Evolutionary conservation across 2,113 vertebrate genomes (phyloP).

Genomic region (Pithys albifrons): DNA sequence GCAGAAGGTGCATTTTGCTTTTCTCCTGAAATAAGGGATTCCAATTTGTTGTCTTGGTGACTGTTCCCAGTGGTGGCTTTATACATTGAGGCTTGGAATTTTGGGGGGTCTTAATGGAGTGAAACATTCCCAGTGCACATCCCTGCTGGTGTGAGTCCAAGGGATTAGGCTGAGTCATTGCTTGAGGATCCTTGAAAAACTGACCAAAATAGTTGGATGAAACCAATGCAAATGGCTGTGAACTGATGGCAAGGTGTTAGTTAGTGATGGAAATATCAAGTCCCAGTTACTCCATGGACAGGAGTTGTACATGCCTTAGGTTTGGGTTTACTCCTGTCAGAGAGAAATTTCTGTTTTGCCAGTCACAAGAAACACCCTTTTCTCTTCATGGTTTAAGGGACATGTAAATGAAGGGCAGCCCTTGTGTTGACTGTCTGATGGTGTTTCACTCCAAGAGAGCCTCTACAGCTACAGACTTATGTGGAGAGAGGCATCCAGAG

Average conservation of each 20-base stretch:
- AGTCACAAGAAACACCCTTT: background rate
- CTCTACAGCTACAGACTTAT: background rate
- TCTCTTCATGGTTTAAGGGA: background rate
- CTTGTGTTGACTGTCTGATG: fast-evolving
- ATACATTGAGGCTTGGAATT: background rate
- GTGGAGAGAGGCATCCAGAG: background rate
- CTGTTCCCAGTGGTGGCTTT: background rate
- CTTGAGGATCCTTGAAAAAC: background rate
- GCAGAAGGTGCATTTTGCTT: background rate
- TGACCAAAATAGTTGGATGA: background rate
- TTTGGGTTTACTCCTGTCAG: background rate
- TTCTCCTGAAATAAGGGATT: background rate
- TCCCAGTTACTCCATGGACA: background rate
- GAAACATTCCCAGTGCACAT: background rate
- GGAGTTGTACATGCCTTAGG: background rate
- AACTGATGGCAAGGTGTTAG: background rate
- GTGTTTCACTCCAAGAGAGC: background rate
- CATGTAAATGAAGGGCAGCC: background rate
- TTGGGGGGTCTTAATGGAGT: background rate
- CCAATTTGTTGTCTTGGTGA: background rate
- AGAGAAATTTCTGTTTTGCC: background rate
- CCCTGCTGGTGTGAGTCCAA: background rate
- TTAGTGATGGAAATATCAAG: background rate
- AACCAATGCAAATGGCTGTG: background rate
- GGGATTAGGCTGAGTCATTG: background rate